Conservation (phyloP, 2,888 invertebrate genomes). For the Ditylenchus weischeri region DNA sequence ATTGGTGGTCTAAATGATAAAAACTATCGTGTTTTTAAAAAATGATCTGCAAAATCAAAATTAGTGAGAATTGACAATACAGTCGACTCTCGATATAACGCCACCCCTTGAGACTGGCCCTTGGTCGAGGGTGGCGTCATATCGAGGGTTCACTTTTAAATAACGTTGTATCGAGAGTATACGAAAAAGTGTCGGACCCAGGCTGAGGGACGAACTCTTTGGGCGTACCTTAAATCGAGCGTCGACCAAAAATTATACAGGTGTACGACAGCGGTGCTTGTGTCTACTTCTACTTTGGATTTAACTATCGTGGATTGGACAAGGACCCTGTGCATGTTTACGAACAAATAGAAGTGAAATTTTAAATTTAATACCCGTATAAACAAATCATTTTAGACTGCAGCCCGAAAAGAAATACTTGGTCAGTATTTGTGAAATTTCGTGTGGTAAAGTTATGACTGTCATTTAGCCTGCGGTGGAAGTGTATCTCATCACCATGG, state of each 20-base stretch:
- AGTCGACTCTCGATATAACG: too few species aligned
- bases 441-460: too few species aligned
- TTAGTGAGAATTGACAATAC: neutral
- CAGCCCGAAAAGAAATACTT: slow-evolving; percentile 81
- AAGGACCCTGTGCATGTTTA: slow-evolving; percentile 65
- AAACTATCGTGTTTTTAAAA: neutral
- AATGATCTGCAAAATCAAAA: slow-evolving; percentile 11
- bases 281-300: slow-evolving; percentile 84
- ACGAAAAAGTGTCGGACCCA: too few species aligned
- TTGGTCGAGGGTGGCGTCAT: too few species aligned
- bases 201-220: too few species aligned
- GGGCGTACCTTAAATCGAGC: too few species aligned
- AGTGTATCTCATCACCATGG: slow-evolving; percentile 66
- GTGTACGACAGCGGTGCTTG: slow-evolving; percentile 95
- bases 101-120: too few species aligned
- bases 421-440: too few species aligned
- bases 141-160: too few species aligned
- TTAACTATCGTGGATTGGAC: slow-evolving; percentile 24
- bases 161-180: too few species aligned
- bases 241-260: too few species aligned
- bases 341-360: slow-evolving; percentile 74
- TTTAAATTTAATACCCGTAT: slow-evolving; percentile 20
- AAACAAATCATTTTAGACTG: slow-evolving; percentile 61
- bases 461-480: slow-evolving; percentile 74
- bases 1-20: too few species aligned